These are phyloP conservation scores for Gortyna flavago DNA, from an alignment of 2,888 invertebrate species.

Conservation along the genomic window DNA sequence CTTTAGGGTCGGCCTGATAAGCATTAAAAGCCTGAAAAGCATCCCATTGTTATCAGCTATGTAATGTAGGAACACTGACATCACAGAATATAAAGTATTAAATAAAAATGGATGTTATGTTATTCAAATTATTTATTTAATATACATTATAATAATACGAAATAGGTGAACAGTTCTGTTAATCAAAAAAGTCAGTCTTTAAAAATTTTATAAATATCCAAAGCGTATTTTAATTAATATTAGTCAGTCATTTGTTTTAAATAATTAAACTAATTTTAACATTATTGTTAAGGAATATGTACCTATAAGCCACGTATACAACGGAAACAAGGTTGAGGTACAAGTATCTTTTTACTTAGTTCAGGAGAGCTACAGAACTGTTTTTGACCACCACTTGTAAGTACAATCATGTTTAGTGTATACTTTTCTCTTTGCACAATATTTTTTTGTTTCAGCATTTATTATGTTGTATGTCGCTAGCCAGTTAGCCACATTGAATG, in stretches of 20 bases:
- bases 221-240: constrained; percentile 17
- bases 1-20: background rate
- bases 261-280: background rate
- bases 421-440: too few relatives aligned
- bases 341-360: too few relatives aligned
- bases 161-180: constrained; percentile 15
- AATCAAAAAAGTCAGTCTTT: constrained; percentile 52
- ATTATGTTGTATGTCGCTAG: background rate
- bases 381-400: too few relatives aligned
- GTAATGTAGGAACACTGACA: background rate
- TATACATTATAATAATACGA: constrained; percentile 6
- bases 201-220: constrained; percentile 8
- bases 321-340: too few relatives aligned
- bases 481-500: background rate
- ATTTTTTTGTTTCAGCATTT: too few relatives aligned
- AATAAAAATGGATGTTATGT: background rate
- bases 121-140: constrained; percentile 33
- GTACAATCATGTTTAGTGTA: too few relatives aligned
- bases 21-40: background rate
- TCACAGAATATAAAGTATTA: background rate
- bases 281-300: background rate
- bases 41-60: background rate
- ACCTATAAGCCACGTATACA: too few relatives aligned
- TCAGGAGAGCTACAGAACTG: too few relatives aligned
- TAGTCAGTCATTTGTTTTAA: constrained; percentile 13